Base-by-base conservation (phyloP, 2,113 vertebrate species). In the Scortum barcoo region DNA sequence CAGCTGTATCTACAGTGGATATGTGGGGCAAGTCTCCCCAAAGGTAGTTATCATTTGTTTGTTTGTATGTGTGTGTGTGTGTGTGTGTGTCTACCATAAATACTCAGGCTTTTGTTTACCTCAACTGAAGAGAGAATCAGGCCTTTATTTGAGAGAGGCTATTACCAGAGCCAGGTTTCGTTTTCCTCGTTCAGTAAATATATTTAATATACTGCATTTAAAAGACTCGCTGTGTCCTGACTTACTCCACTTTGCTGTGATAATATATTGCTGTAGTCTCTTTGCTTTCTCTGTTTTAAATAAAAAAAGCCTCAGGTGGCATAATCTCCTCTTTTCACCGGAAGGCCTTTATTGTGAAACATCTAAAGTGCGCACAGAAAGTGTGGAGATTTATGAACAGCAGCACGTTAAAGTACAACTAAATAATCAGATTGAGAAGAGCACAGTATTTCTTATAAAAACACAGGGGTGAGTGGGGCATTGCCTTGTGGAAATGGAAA, bases 1-100 rank as follows among this genome's bases (percentile, higher is more conserved):
- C 93, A 95, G 94, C 91, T 95, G 93, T 90, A 86, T 76, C 77
- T 88, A 85, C 81, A 79, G 28, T 57, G 53, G 53, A 81, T 72
- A 78, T 72, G 76, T 80, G 80, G 57, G 66, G 58, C 73, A 76
- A 28, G 63, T 73, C 76, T 76, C 71, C 66, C 76, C 50, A 73
- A 76, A 73, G 74, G 72, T 86, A 84, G 74, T 86, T 90, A 87
- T 83, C 57, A 65, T 85, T 28, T 88, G 51, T 90, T 70, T 86
- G 40, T 70, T 11, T 74, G 17, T 76, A 1, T 38, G n/a, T 48
- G 26, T 63, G 0, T 76, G 79, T 3, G 46, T 48, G 46, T 48
- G 46, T 48, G 44, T 30, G 53, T 0, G 1, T 3, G 28, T 11
- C 7, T 13, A 24, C 19, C 16, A 66, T 83, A 68, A 33, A 80